A percentile compares a stretch with the other conserved stretches of the same genome.
phyloP scores from a whole-genome alignment of 2,113 vertebrate genomes.

The Nerophis ophidion region DNA sequence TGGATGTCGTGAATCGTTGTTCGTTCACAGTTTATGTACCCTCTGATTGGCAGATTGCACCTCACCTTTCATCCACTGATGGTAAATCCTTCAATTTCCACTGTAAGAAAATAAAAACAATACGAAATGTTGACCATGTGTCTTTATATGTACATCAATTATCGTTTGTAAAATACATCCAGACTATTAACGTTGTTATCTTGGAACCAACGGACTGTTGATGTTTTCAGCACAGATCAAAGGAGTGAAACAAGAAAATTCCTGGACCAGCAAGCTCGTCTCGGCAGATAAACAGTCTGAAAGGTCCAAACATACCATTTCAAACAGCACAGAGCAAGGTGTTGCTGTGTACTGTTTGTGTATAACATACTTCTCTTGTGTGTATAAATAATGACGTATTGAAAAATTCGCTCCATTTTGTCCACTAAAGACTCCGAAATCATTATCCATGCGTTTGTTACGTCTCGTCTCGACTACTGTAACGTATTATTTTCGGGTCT shows the following conservation, averaged over 20 bases:
- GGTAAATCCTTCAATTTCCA: too few species aligned
- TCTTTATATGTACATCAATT: neutral
- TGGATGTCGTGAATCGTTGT: too few species aligned
- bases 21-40: too few species aligned
- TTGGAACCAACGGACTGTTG: neutral
- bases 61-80: too few species aligned
- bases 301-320: neutral
- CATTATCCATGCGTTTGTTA: too few species aligned
- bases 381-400: slow-evolving; percentile 35
- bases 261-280: slow-evolving; percentile 38
- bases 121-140: neutral
- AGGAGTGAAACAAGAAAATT: slow-evolving; percentile 26
- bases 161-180: neutral
- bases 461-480: too few species aligned
- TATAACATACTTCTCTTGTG: slow-evolving; percentile 29
- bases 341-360: slow-evolving; percentile 54
- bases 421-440: too few species aligned
- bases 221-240: slow-evolving; percentile 17
- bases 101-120: too few species aligned
- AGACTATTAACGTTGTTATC: neutral
- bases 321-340: slow-evolving; percentile 47
- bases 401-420: too few species aligned
- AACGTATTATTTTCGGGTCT: too few species aligned
- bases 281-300: slow-evolving; percentile 26
- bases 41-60: too few species aligned